phyloP scores from a whole-genome alignment of 2,797 vertebrate species.

The Pyrocephalus nanus region DNA sequence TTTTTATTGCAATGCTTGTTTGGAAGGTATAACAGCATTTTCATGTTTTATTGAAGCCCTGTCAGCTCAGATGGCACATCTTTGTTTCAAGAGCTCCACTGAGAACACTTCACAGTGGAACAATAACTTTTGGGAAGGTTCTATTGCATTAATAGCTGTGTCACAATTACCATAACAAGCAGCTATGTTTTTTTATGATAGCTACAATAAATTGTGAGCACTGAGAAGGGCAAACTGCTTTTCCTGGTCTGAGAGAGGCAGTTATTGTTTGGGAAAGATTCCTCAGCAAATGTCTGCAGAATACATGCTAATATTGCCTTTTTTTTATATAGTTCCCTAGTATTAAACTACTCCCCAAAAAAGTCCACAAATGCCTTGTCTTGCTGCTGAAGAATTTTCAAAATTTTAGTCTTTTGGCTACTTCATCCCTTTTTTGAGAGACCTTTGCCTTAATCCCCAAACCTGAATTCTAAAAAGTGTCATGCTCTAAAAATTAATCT shows the following conservation, averaged over 20 bases:
- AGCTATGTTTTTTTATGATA: neutral
- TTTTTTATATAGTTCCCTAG: neutral
- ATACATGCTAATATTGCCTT: neutral
- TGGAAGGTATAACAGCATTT: slow-evolving; percentile 24
- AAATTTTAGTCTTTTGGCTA: neutral
- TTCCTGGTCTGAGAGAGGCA: neutral
- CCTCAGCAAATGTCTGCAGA: neutral
- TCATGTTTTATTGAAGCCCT: neutral
- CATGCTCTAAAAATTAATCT: neutral
- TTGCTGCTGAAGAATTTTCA: neutral
- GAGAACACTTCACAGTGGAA: slow-evolving; percentile 32
- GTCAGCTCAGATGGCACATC: neutral
- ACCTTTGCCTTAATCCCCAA: neutral
- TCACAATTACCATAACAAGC: slow-evolving; percentile 49
- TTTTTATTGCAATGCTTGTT: slow-evolving; percentile 6
- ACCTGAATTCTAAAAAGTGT: neutral
- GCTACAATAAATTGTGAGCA: slow-evolving; percentile 26
- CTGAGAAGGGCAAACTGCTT: neutral
- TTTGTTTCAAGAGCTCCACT: slow-evolving; percentile 40
- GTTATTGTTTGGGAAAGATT: neutral
- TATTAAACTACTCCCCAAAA: neutral
- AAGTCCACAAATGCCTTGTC: neutral
- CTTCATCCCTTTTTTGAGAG: neutral
- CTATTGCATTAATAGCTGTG: slow-evolving; percentile 39
- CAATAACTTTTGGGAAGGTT: slow-evolving; percentile 32